These are phyloP conservation scores for Xanthorhoe spadicearia DNA, from an alignment of 2,888 invertebrate genomes.

Conservation along the genomic window DNA sequence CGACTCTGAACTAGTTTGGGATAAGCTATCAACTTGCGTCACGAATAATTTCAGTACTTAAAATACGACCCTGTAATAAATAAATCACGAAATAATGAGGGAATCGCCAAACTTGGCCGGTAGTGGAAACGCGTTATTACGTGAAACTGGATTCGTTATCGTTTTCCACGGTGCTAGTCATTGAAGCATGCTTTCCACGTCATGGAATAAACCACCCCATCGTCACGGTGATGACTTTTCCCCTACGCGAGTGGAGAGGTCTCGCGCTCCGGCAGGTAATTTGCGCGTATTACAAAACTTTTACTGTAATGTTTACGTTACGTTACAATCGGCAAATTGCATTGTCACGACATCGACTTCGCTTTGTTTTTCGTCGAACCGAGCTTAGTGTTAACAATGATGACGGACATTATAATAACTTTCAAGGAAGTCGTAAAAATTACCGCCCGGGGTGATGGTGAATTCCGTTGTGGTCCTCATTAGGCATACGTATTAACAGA, in stretches of 20 bases:
- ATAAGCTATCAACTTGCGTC: constrained; percentile 80
- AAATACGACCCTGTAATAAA: constrained; percentile 29
- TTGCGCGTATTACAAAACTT: constrained; percentile 48
- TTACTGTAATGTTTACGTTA: constrained; percentile 47
- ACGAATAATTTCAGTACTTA: constrained; percentile 54
- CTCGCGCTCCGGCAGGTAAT: constrained; percentile 37
- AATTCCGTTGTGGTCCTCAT: constrained; percentile 35
- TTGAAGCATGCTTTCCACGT: constrained; percentile 73
- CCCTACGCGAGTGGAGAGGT: constrained; percentile 37
- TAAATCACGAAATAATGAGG: constrained; percentile 15
- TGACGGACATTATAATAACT: constrained; percentile 34
- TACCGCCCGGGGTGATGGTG: constrained; percentile 19
- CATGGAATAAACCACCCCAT: constrained; percentile 81
- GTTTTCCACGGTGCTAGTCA: constrained; percentile 69
- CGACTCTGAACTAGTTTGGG: constrained; percentile 74
- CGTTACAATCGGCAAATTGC: constrained; percentile 39
- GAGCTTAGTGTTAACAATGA: constrained; percentile 37
- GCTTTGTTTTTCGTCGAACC: constrained; percentile 37
- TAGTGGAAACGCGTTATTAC: constrained; percentile 56
- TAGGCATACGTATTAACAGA: constrained; percentile 40
- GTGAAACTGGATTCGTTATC: constrained; percentile 60
- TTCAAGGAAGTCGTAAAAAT: constrained; percentile 40
- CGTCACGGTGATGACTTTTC: constrained; percentile 74
- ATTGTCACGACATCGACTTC: constrained; percentile 45
- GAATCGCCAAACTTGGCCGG: constrained; percentile 26